Evolutionary conservation across 2,888 invertebrate genomes (phyloP), one percentile per base, ranked within the genome.

Genomic region (Cordylochernes scorpioides): DNA sequence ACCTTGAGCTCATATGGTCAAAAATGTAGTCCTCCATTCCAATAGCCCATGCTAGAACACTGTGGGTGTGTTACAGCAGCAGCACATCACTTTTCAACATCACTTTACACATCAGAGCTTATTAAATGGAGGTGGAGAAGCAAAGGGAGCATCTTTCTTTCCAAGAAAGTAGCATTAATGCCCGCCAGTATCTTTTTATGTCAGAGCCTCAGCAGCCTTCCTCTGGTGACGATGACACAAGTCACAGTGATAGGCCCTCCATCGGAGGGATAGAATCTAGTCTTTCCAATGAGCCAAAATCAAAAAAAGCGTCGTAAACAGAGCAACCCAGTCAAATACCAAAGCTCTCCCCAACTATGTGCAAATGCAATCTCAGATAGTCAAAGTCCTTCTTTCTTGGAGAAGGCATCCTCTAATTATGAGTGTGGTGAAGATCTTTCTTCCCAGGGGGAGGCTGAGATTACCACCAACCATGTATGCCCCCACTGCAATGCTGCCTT

Each of bases 271-370:
- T n/a, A n/a, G n/a, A n/a, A n/a, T n/a, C n/a, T n/a, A n/a, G n/a
- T n/a, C n/a, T n/a, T n/a, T n/a, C n/a, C n/a, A n/a, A n/a, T n/a
- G n/a, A n/a, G n/a, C n/a, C n/a, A n/a, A n/a, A n/a, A n/a, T n/a
- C n/a, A n/a, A n/a, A n/a, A n/a, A 58, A 82, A 84, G 58, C 64
- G 82, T 41, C 68, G 82, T 49, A 84, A 84, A 60, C 82, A 84
- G 57, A 69, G 77, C 42, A 80, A 78, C 40, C 84, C 84, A 29
- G 66, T 74, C 39, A 67, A 78, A 43, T 63, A 68, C 45, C 36
- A 35, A 24, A 35, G 30, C 29, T 31, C 29, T 24, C 4, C 25
- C 12, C 29, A 30, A 16, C 31, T 34, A 12, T 32, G 31, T 13
- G 29, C 32, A 24, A 32, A 34, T 14, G 27, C 31, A 19, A 22